These are phyloP conservation scores for Nematopogon swammerdamellus DNA, from an alignment of 2,888 invertebrate genomes.

Conservation along the genomic window DNA sequence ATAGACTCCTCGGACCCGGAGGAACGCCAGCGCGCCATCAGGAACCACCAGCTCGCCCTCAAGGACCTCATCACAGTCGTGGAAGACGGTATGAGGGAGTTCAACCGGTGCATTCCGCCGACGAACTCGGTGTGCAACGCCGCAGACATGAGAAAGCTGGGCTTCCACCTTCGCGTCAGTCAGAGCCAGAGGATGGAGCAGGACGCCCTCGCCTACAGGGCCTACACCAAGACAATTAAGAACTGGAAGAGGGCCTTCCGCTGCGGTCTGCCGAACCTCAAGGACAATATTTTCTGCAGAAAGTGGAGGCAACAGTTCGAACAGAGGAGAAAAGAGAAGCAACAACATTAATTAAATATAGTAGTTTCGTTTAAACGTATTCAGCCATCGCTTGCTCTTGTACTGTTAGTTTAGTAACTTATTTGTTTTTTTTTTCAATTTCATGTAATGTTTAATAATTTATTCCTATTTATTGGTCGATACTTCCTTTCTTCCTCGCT, in stretches of 20 bases:
- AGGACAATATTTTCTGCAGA: constrained; percentile 8
- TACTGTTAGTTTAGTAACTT: neutral
- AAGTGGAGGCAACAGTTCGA: neutral
- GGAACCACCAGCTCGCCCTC: constrained; percentile 36
- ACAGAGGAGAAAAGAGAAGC: constrained; percentile 1
- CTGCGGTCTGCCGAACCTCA: constrained; percentile 17
- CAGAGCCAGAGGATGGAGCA: constrained; percentile 53
- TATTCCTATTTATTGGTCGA: neutral
- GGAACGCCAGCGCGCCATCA: constrained; percentile 35
- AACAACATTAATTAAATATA: constrained; percentile 11
- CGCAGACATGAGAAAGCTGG: constrained; percentile 33
- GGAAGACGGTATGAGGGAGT: constrained; percentile 35
- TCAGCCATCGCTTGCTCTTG: neutral
- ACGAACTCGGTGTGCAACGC: constrained; percentile 23
- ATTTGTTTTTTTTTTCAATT: neutral
- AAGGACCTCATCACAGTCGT: constrained; percentile 58
- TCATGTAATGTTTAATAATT: neutral
- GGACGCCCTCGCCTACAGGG: constrained; percentile 59
- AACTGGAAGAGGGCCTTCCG: constrained; percentile 56
- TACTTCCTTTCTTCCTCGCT: no score
- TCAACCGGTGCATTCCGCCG: constrained; percentile 27
- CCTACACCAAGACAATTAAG: constrained; percentile 55
- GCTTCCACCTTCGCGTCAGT: constrained; percentile 36
- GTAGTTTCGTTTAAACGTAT: neutral
- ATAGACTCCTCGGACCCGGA: constrained; percentile 37